Percentiles rank a stretch among this genome's conserved stretches.
Evolutionary conservation across 2,888 invertebrate species (phyloP).

Genomic region (Dicranocentrus wangi): DNA sequence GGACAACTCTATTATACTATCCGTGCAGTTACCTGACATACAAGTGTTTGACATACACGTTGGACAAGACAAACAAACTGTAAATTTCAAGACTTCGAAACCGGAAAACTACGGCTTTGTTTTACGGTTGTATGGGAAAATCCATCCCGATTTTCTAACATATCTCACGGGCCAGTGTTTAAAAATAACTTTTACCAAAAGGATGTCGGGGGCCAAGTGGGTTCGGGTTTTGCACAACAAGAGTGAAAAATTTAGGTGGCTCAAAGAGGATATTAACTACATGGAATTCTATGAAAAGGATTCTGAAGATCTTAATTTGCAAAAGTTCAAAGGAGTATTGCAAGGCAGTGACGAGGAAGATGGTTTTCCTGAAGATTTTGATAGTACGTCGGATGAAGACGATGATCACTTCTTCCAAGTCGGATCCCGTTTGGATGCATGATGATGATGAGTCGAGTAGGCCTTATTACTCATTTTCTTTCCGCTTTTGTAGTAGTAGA

Average conservation of each 20-base stretch:
- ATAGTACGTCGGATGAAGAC: background rate
- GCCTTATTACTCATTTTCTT: too few relatives aligned
- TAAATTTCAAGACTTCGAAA: constrained; percentile 11
- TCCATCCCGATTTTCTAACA: background rate
- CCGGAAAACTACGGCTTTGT: constrained; percentile 35
- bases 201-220: constrained; percentile 21
- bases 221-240: constrained; percentile 10
- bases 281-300: constrained; percentile 13
- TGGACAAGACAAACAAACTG: constrained; percentile 3
- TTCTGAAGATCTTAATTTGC: too few relatives aligned
- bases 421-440: too few relatives aligned
- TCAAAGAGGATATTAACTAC: constrained; percentile 23
- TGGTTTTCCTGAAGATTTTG: background rate
- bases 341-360: constrained; percentile 5
- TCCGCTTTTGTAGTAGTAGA: too few relatives aligned
- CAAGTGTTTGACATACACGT: constrained; percentile 15
- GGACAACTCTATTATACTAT: constrained; percentile 21
- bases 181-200: constrained; percentile 18
- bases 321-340: too few relatives aligned
- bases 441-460: too few relatives aligned
- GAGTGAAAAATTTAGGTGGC: constrained; percentile 25
- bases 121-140: constrained; percentile 4
- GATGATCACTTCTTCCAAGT: background rate
- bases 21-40: constrained; percentile 49
- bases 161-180: constrained; percentile 18